Evolutionary conservation across 2,888 invertebrate genomes (phyloP).

Genomic region (Spilosoma lubricipeda): DNA sequence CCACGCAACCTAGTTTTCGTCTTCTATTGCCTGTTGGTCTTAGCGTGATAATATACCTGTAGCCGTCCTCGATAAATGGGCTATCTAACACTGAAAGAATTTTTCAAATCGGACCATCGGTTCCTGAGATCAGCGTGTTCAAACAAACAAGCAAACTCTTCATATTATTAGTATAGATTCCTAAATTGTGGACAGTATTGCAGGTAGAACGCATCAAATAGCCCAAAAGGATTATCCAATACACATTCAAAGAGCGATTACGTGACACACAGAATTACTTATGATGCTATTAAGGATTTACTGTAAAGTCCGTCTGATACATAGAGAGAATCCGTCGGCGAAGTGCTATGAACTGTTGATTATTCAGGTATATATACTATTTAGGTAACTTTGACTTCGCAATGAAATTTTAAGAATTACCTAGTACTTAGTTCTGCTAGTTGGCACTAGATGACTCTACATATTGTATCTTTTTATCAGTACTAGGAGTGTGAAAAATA

Average conservation of each 20-base stretch:
- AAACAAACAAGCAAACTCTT: too few relatives aligned
- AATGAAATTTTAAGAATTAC: not conserved
- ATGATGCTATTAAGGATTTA: not conserved
- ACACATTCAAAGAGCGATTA: not conserved
- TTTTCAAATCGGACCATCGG: too few relatives aligned
- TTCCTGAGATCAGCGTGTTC: too few relatives aligned
- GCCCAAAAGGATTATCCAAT: not conserved
- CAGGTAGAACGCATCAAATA: conserved; percentile 1
- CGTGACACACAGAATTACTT: not conserved
- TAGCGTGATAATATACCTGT: too few relatives aligned
- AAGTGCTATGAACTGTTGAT: not conserved
- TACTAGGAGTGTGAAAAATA: not conserved
- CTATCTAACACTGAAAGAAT: too few relatives aligned
- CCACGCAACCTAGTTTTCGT: too few relatives aligned
- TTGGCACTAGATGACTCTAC: not conserved
- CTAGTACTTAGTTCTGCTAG: not conserved
- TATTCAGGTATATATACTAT: not conserved
- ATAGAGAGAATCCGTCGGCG: not conserved
- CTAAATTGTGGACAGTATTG: conserved; percentile 3
- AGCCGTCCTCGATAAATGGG: too few relatives aligned
- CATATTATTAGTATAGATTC: too few relatives aligned
- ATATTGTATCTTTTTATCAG: not conserved
- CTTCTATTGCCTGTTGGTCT: too few relatives aligned
- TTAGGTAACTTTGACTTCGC: not conserved
- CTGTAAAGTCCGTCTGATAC: not conserved